Evolutionary conservation across 2,113 vertebrate species (phyloP).

Genomic region (Talpa occidentalis): DNA sequence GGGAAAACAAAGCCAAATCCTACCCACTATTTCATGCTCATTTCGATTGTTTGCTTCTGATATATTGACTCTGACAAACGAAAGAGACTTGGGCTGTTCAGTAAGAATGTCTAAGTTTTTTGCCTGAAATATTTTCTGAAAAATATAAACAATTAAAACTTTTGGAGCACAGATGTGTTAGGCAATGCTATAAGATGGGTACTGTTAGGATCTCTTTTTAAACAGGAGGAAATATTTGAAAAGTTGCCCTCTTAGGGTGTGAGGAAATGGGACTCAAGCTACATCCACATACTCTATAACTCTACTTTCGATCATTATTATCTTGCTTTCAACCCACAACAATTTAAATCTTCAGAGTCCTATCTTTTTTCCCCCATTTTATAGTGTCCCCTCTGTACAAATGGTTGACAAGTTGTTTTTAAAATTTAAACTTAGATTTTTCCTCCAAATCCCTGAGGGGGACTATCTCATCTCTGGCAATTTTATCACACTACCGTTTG

Average conservation of each 20-base stretch:
- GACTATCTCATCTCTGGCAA: background rate
- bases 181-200: background rate
- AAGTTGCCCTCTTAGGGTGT: background rate
- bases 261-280: background rate
- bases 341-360: background rate
- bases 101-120: background rate
- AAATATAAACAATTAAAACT: background rate
- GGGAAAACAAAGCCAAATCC: background rate
- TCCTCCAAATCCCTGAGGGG: background rate
- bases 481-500: background rate
- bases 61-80: background rate
- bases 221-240: background rate
- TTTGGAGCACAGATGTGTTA: background rate
- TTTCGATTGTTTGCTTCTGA: slow-evolving; percentile 22
- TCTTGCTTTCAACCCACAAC: background rate
- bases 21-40: background rate
- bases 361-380: background rate
- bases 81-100: background rate
- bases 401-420: background rate
- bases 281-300: background rate
- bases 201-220: slow-evolving; percentile 20
- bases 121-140: background rate
- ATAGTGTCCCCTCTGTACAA: background rate
- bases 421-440: too few relatives aligned
- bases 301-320: background rate